phyloP scores from a whole-genome alignment of 2,888 invertebrate genomes.

The Pachliopta kotzebuea region DNA sequence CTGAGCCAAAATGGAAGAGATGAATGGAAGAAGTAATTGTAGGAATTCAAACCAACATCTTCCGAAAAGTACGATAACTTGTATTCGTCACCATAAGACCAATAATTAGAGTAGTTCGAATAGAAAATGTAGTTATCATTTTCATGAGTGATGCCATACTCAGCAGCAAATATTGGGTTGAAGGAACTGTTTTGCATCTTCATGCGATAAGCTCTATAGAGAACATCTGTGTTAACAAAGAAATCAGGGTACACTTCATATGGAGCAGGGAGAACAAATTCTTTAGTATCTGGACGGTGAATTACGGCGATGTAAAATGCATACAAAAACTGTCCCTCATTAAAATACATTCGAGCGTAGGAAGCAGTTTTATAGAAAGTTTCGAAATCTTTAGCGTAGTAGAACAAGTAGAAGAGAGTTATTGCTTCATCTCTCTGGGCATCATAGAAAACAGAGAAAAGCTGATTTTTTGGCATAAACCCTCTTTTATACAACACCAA shows the following conservation, averaged over 20 bases:
- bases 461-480: constrained; percentile 67
- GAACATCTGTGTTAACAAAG: constrained; percentile 81
- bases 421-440: constrained; percentile 70
- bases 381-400: constrained; percentile 81
- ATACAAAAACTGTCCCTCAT: constrained; percentile 83
- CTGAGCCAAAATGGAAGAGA: constrained; percentile 83
- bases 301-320: constrained; percentile 80
- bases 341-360: constrained; percentile 79
- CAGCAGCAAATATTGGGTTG: constrained; percentile 49
- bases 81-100: constrained; percentile 76
- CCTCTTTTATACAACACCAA: constrained; percentile 61
- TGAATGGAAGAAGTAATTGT: constrained; percentile 83
- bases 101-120: constrained; percentile 80
- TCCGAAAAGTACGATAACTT: constrained; percentile 85
- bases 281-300: constrained; percentile 79
- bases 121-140: constrained; percentile 71
- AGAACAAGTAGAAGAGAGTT: constrained; percentile 79
- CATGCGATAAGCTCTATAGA: constrained; percentile 63
- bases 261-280: constrained; percentile 82
- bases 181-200: constrained; percentile 61
- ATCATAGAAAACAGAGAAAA: constrained; percentile 76
- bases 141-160: constrained; percentile 63
- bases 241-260: constrained; percentile 84
- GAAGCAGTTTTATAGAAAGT: constrained; percentile 81
- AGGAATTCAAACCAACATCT: constrained; percentile 84